phyloP scores from a whole-genome alignment of 2,888 invertebrate genomes.

The Sinhomidia bicolor region DNA sequence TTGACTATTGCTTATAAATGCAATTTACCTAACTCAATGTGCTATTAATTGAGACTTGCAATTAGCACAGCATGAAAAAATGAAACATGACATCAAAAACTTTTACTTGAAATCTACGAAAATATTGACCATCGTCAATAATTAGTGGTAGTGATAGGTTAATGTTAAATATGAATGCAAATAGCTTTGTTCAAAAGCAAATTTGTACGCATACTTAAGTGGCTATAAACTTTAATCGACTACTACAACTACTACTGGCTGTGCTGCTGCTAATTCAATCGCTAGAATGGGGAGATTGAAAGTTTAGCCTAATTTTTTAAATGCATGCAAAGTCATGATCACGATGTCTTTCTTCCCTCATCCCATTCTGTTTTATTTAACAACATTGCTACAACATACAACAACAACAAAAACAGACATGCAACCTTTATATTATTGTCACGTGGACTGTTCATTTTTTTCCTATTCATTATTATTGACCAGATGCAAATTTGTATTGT shows the following conservation, averaged over 20 bases:
- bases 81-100: neutral
- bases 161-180: neutral
- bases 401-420: no score
- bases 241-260: neutral
- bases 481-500: neutral
- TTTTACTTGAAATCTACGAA: constrained; percentile 8
- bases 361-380: neutral
- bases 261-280: neutral
- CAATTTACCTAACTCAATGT: constrained; percentile 19
- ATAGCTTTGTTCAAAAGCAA: neutral
- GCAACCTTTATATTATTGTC: constrained; percentile 45
- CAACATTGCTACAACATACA: neutral
- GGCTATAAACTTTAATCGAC: neutral
- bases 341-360: constrained; percentile 50
- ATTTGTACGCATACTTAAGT: neutral
- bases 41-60: constrained; percentile 30
- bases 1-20: neutral
- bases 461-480: constrained; percentile 18
- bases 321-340: constrained; percentile 68
- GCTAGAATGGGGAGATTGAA: neutral
- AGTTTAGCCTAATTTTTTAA: constrained; percentile 60
- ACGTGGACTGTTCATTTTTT: neutral
- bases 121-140: constrained; percentile 5
- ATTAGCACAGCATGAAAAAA: neutral
- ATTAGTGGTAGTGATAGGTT: neutral